Conservation (phyloP, 2,888 invertebrate genomes). For the Zygaena filipendulae region DNA sequence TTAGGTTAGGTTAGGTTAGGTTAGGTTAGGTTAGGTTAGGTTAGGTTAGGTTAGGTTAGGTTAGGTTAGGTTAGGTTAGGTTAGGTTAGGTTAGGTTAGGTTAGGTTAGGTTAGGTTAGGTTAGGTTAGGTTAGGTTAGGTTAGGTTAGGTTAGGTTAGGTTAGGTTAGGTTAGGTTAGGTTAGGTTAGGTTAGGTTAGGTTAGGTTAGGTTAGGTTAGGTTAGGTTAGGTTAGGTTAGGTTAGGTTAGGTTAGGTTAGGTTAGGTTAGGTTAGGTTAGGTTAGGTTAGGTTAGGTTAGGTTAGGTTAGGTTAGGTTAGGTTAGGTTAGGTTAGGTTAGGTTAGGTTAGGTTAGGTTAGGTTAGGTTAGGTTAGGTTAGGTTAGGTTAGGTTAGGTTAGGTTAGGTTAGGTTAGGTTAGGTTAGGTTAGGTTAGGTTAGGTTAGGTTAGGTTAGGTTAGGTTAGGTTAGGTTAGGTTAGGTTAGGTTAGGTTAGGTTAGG, state of each 20-base stretch:
- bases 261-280: conserved; percentile 7
- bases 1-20: conserved; percentile 8
- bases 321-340: conserved; percentile 6
- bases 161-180: conserved; percentile 7
- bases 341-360: conserved; percentile 7
- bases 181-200: conserved; percentile 7
- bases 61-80: conserved; percentile 5
- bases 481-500: conserved; percentile 7
- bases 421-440: conserved; percentile 3
- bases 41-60: conserved; percentile 7
- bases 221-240: conserved; percentile 7
- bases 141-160: conserved; percentile 4
- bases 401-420: conserved; percentile 9
- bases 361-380: conserved; percentile 9
- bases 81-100: conserved; percentile 7
- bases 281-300: conserved; percentile 8
- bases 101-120: conserved; percentile 7
- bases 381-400: conserved; percentile 9
- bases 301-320: conserved; percentile 5
- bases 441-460: conserved; percentile 8
- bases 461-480: conserved; percentile 6
- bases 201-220: conserved; percentile 7
- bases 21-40: conserved; percentile 8
- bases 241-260: conserved; percentile 6
- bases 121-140: conserved; percentile 7